Base-by-base conservation (phyloP, 2,113 vertebrate genomes). In the Cariama cristata region DNA sequence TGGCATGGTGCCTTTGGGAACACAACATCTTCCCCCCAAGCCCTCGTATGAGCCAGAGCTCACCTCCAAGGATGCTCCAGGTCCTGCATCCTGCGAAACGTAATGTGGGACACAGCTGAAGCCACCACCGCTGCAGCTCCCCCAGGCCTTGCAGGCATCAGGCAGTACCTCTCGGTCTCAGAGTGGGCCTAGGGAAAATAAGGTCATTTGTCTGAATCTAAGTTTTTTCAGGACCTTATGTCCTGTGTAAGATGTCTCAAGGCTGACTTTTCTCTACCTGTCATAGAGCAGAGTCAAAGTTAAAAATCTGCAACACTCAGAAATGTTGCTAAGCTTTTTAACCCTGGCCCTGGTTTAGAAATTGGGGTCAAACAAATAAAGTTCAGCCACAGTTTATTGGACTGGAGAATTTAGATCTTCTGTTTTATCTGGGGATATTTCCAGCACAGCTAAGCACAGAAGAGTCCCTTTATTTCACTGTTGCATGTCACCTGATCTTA, bases 11-110 rank as follows among this genome's bases (percentile, higher is more conserved):
- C 8, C 15, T 73, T 40, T 55, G 14, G 35, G 35, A 73, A 33
- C 8, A 3, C 44, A 53, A 15, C 21, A 27, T 3, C 50, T 53
- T 60, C 28, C 5, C 14, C 10, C 17, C 9, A 26, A 52, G 16
- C 49, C 77, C 28, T 30, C 6, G 1, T 3, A 11, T 3, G 49
- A 58, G 40, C 44, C 67, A 73, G n/a, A 40, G 23, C 21, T 79
- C 44, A n/a, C 24, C 49, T 79, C 49, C 24, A 74, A 1, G 0
- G 0, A n/a, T 13, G 53, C 1, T 1, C 33, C 66, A 58, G 33
- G 49, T 40, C 49, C 53, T 42, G 26, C 49, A 64, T 44, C 55
- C 64, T 30, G 27, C 69, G 45, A 81, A 58, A 66, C 1, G 8
- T 2, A 22, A 32, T 7, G 21, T 23, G 76, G 19, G 68, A 40